Conservation (phyloP, 2,113 vertebrate genomes). For the Heterochromis multidens region DNA sequence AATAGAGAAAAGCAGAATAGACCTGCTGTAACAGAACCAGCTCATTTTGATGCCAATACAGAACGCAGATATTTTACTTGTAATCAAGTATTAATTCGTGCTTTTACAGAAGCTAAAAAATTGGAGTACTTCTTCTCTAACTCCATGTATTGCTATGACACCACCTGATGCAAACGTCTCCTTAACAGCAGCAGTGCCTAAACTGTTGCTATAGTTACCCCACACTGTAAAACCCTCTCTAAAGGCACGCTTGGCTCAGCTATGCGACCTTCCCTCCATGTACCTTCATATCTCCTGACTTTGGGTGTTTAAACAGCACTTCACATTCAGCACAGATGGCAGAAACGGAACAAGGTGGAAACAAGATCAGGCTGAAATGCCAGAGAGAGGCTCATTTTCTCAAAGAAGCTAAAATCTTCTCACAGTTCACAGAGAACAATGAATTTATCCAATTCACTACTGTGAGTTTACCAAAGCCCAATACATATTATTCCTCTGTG, state of each 20-base stretch:
- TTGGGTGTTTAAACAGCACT: neutral
- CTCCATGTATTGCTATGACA: neutral
- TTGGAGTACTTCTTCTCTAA: neutral
- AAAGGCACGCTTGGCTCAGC: neutral
- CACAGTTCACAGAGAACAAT: neutral
- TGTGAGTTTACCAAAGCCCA: neutral
- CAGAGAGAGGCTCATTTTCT: neutral
- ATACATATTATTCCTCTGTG: neutral
- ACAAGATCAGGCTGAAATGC: neutral
- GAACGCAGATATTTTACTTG: too few relatives aligned
- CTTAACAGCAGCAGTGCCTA: neutral
- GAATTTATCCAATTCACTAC: neutral
- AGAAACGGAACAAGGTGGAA: neutral
- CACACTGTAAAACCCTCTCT: neutral
- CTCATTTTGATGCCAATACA: too few relatives aligned
- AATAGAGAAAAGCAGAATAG: too few relatives aligned
- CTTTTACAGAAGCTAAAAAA: neutral
- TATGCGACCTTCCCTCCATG: slow-evolving; percentile 41
- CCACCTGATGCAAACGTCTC: neutral
- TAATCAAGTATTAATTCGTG: too few relatives aligned
- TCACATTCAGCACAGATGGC: neutral
- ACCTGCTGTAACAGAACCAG: too few relatives aligned
- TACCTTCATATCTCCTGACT: slow-evolving; percentile 16
- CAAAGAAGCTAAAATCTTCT: neutral
- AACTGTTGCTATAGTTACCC: slow-evolving; percentile 39